phyloP scores from a whole-genome alignment of 2,797 vertebrate genomes.

The Mormyrus hasselquistii region DNA sequence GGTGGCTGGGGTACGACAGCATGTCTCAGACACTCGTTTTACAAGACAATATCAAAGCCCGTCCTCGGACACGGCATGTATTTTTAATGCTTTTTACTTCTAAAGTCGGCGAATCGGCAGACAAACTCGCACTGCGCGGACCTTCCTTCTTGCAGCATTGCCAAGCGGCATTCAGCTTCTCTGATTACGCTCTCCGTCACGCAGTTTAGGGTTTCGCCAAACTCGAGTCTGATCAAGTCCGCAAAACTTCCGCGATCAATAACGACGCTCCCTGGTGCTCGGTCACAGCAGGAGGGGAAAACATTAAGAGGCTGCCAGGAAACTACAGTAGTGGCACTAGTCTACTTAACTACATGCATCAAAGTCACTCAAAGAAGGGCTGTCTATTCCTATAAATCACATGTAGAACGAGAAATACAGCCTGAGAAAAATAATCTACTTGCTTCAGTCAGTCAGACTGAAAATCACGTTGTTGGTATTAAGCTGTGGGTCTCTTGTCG shows the following conservation, averaged over 20 bases:
- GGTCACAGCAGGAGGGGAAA: constrained; percentile 10
- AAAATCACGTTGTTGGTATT: background rate
- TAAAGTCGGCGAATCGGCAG: constrained; percentile 27
- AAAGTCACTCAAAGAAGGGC: background rate
- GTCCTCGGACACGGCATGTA: constrained; percentile 23
- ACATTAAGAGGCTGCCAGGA: background rate
- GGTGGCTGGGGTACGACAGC: constrained; percentile 24
- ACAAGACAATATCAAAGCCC: background rate
- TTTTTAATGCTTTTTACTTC: background rate
- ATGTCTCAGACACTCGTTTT: constrained; percentile 12
- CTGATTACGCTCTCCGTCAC: constrained; percentile 52
- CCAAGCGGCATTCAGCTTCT: constrained; percentile 36
- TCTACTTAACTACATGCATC: background rate
- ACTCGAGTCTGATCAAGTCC: constrained; percentile 55
- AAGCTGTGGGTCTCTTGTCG: background rate
- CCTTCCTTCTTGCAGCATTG: constrained; percentile 44
- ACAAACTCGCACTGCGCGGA: constrained; percentile 34
- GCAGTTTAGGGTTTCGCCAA: constrained; percentile 52
- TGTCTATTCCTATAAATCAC: background rate
- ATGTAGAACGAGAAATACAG: background rate
- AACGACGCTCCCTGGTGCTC: constrained; percentile 53
- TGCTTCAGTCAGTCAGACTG: background rate
- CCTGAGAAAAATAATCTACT: background rate
- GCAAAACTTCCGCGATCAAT: constrained; percentile 53
- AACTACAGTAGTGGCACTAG: background rate